Evolutionary conservation across 2,888 invertebrate genomes (phyloP).

Genomic region (Parapristionchus giblindavisi): DNA sequence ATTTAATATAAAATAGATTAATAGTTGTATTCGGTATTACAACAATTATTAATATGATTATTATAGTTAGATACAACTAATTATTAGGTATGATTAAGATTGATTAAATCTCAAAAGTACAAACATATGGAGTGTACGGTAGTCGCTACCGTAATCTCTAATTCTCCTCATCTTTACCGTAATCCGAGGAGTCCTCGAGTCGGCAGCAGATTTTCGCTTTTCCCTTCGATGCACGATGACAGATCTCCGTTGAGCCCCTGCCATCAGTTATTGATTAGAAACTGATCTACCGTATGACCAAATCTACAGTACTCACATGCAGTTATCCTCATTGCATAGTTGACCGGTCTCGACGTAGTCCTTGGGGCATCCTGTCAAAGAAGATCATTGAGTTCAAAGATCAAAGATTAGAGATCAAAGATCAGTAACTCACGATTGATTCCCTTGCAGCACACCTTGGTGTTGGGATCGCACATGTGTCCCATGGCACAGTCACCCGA

Average conservation of each 20-base stretch:
- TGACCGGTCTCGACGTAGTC: conserved; percentile 65
- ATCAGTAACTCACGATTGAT: conserved; percentile 55
- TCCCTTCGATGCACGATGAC: conserved; percentile 43
- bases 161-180: conserved; percentile 12
- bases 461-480: conserved; percentile 63
- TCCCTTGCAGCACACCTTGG: conserved; percentile 65
- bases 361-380: conserved; percentile 60
- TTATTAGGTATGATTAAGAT: no score
- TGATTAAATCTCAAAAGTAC: no score
- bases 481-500: conserved; percentile 44
- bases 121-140: no score
- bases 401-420: neutral
- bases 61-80: no score
- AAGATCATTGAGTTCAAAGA: neutral
- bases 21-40: no score
- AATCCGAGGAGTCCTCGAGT: conserved; percentile 43
- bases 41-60: no score
- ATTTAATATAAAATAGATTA: no score
- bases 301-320: conserved; percentile 4
- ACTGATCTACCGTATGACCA: neutral
- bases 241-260: conserved; percentile 35
- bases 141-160: no score
- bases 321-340: conserved; percentile 44
- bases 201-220: conserved; percentile 58
- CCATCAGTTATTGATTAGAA: neutral